Conservation (phyloP, 2,888 invertebrate genomes). For the Orchesellides sinensis region DNA sequence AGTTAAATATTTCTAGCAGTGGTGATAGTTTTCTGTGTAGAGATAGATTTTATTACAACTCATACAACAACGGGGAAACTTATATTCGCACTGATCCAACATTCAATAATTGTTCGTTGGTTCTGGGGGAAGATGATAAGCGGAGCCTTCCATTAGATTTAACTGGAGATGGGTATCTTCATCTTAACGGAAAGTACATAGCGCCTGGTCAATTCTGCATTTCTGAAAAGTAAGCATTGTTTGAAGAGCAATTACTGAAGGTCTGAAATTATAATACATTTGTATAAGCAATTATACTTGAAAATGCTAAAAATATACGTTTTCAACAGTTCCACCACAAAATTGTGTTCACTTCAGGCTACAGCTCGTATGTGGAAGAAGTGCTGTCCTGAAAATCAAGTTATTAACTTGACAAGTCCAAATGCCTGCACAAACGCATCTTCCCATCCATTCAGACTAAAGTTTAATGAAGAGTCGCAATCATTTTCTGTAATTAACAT, state of each 20-base stretch:
- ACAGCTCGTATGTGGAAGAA: constrained; percentile 38
- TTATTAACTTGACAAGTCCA: constrained; percentile 11
- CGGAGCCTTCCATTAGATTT: constrained; percentile 12
- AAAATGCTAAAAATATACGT: not conserved
- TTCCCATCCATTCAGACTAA: constrained; percentile 28
- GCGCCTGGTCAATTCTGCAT: constrained; percentile 53
- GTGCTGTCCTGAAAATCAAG: constrained; percentile 49
- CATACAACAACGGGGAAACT: no score
- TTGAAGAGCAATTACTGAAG: not conserved
- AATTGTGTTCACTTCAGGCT: not conserved
- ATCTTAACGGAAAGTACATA: constrained; percentile 2
- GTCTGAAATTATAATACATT: not conserved
- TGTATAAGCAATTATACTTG: not conserved
- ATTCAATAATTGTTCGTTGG: not conserved
- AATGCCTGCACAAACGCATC: constrained; percentile 6
- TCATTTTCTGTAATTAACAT: constrained; percentile 1
- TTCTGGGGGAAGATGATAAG: not conserved
- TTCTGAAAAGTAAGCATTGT: constrained; percentile 1
- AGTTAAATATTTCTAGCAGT: no score
- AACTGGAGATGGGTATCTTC: constrained; percentile 53
- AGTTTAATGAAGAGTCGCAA: not conserved
- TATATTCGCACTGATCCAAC: no score
- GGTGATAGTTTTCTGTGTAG: not conserved
- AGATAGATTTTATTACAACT: not conserved
- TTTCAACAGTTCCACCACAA: constrained; percentile 16